Evolutionary conservation across 2,888 invertebrate species (phyloP), one percentile per base, ranked within the genome.

Genomic region (Drosophila paucipuncta): DNA sequence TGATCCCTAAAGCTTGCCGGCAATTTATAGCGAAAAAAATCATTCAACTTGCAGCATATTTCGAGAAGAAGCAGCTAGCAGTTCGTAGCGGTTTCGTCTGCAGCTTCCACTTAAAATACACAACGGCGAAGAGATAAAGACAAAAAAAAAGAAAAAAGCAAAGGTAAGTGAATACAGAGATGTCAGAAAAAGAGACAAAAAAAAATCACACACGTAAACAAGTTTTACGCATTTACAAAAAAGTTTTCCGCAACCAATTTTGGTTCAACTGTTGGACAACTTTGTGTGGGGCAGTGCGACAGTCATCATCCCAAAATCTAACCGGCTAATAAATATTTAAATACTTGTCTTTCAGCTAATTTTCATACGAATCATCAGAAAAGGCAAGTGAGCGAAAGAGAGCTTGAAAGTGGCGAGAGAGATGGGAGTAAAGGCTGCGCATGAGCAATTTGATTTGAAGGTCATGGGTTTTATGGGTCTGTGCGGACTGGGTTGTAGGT

Each of bases 201-300:
- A 52, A 49, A 78, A 71, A 52, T 39, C 82, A 61, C 71, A 79
- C 67, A 79, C 72, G 66, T 78, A 83, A 90, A 90, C 92, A 79
- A 90, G 92, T 92, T 91, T 83, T 90, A 78, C 77, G 82, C 78
- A 83, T 88, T 91, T 91, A 91, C 90, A 89, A 85, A 85, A 88
- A 80, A 83, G 68, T 80, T 79, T 80, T 82, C 75, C 75, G 75
- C 79, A 73, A 82, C 68, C 68, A 68, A 71, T 81, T 81, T 53
- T 55, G 35, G 41, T 57, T 35, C 58, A 79, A 70, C 61, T 68
- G 39, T 73, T 73, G 80, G 80, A 80, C 89, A 78, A 74, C 59
- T 63, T 79, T 58, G 41, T 57, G 54, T 61, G 54, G 54, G 64
- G 62, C 71, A 54, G 47, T 30, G 49, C 57, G 35, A 31, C 47